Percentiles rank a stretch among this genome's conserved stretches.
These are phyloP conservation scores for Stenolophus ochropezus DNA, from an alignment of 2,888 invertebrate genomes.

Conservation along the genomic window DNA sequence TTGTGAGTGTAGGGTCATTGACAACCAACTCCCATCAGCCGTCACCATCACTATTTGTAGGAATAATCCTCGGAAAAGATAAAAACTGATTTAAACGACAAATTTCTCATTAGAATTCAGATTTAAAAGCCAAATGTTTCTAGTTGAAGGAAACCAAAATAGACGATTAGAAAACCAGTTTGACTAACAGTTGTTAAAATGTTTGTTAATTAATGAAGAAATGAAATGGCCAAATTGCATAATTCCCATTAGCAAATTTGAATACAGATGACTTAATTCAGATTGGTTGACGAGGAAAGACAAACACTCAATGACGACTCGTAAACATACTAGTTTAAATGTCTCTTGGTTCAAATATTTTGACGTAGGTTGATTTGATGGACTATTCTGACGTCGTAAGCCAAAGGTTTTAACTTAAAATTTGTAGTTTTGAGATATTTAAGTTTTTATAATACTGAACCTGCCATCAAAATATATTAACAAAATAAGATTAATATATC, in stretches of 20 bases:
- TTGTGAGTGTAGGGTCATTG: too few species aligned
- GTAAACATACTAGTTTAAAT: not conserved
- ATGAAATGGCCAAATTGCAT: slow-evolving; percentile 34
- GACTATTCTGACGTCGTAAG: too few species aligned
- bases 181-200: slow-evolving; percentile 21
- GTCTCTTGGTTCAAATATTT: not conserved
- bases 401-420: too few species aligned
- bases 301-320: not conserved
- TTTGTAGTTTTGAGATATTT: too few species aligned
- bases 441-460: too few species aligned
- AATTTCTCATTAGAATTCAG: not conserved
- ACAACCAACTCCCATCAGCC: too few species aligned
- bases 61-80: not conserved
- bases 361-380: not conserved
- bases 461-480: too few species aligned
- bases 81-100: not conserved
- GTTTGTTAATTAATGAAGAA: slow-evolving; percentile 50
- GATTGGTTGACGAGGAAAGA: not conserved
- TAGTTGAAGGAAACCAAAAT: slow-evolving; percentile 8
- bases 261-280: slow-evolving; percentile 43
- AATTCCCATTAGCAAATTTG: slow-evolving; percentile 47
- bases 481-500: too few species aligned
- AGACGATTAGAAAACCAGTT: slow-evolving; percentile 30
- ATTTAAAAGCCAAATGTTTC: not conserved
- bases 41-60: too few species aligned